These are phyloP conservation scores for Drosophila funebris DNA, from an alignment of 1,140 invertebrate species.

Conservation along the genomic window DNA sequence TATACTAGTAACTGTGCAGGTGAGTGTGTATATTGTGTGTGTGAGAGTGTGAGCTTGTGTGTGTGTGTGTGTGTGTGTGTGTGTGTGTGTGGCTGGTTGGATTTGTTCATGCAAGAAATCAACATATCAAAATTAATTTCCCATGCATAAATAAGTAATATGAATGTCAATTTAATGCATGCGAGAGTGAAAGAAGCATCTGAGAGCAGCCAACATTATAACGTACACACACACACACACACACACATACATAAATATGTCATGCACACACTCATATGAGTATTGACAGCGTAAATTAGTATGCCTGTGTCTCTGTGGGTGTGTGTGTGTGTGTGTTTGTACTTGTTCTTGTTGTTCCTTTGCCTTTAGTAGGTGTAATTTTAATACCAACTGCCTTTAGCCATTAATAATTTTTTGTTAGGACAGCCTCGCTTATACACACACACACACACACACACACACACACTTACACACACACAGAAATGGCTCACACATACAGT, in stretches of 20 bases:
- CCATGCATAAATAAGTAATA: slow-evolving; percentile 81
- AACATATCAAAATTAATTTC: slow-evolving; percentile 81
- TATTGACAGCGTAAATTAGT: slow-evolving; percentile 28
- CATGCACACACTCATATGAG: slow-evolving; percentile 28
- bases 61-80: not conserved
- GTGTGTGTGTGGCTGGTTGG: slow-evolving; percentile 36
- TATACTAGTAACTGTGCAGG: not conserved
- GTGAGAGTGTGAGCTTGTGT: not conserved
- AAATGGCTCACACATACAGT: not conserved
- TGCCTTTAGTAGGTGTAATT: slow-evolving; percentile 62
- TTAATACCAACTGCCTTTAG: slow-evolving; percentile 66
- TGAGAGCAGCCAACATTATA: slow-evolving; percentile 22
- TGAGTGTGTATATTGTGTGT: not conserved
- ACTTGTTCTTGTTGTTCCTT: slow-evolving; percentile 3
- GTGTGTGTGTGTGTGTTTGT: not conserved
- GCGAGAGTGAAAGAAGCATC: slow-evolving; percentile 15
- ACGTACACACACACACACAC: slow-evolving; percentile 1
- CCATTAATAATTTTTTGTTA: slow-evolving; percentile 69
- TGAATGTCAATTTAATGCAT: slow-evolving; percentile 80
- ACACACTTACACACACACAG: slow-evolving; percentile 2
- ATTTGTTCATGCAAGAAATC: slow-evolving; percentile 77
- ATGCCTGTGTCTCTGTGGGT: not conserved
- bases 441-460: slow-evolving; percentile 7
- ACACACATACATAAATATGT: slow-evolving; percentile 21
- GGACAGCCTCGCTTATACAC: slow-evolving; percentile 12